phyloP scores from a whole-genome alignment of 2,113 vertebrate species.

The Fregata magnificens region DNA sequence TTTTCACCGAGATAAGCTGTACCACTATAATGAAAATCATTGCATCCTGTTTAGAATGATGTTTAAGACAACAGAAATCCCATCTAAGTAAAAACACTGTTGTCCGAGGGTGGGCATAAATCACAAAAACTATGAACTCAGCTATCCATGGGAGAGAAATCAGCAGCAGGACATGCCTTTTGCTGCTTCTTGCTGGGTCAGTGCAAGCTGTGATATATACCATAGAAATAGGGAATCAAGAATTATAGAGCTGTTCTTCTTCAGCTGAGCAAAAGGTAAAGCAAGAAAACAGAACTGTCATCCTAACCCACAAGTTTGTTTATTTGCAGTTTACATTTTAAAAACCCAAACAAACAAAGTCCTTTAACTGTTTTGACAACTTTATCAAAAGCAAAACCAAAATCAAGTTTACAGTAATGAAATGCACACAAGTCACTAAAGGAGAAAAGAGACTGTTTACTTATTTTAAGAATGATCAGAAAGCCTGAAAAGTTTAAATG shows the following conservation, averaged over 20 bases:
- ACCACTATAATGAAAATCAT: background rate
- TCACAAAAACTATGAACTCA: background rate
- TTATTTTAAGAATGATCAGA: background rate
- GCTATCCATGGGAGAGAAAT: background rate
- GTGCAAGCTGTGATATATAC: background rate
- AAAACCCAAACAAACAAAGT: background rate
- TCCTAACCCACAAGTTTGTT: background rate
- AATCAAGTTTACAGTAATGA: background rate
- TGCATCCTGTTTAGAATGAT: background rate
- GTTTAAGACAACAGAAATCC: conserved; percentile 2
- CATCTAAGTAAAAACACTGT: background rate
- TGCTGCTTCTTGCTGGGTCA: background rate
- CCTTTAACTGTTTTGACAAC: background rate
- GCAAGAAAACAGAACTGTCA: background rate
- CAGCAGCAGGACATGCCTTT: background rate
- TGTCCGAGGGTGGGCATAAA: background rate
- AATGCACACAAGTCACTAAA: background rate
- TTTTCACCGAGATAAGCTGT: background rate
- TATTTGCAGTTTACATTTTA: background rate
- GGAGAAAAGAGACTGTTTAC: background rate
- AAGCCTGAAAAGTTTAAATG: background rate
- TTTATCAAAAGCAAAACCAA: background rate
- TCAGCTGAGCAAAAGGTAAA: background rate
- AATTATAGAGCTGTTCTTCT: background rate
- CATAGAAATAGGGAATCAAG: background rate